These are phyloP conservation scores for Gnathonemus echidnorhynchus DNA, from an alignment of 2,113 vertebrate species.

Conservation along the genomic window DNA sequence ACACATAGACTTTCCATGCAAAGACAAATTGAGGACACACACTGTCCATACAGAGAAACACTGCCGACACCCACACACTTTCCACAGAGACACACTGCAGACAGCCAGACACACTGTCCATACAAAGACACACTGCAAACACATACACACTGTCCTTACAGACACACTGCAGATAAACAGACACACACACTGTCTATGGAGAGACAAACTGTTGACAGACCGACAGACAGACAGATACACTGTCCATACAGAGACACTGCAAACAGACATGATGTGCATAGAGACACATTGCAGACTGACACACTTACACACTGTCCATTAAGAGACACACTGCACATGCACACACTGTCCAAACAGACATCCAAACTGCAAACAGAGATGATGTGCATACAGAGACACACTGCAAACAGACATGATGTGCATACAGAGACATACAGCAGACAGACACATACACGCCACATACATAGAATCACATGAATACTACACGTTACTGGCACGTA, in stretches of 20 bases:
- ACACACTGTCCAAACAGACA: slow-evolving; percentile 53
- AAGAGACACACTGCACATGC: background rate
- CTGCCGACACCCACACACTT: background rate
- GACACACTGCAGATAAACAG: background rate
- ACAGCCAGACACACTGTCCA: background rate
- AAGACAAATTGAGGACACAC: slow-evolving; percentile 22
- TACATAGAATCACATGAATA: background rate
- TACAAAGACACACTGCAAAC: background rate
- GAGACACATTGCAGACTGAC: background rate
- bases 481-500: background rate
- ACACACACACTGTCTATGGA: background rate
- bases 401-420: slow-evolving; percentile 11
- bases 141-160: background rate
- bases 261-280: background rate
- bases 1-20: slow-evolving; percentile 23
- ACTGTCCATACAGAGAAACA: slow-evolving; percentile 19
- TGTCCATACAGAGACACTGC: background rate
- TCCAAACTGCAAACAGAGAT: slow-evolving; percentile 31
- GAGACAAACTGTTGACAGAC: background rate
- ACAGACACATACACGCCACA: slow-evolving; percentile 14
- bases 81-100: background rate
- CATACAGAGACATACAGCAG: slow-evolving; percentile 54
- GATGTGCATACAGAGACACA: background rate
- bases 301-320: background rate
- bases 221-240: background rate